Evolutionary conservation across 2,113 vertebrate genomes (phyloP).

Genomic region (Lanius ludovicianus): DNA sequence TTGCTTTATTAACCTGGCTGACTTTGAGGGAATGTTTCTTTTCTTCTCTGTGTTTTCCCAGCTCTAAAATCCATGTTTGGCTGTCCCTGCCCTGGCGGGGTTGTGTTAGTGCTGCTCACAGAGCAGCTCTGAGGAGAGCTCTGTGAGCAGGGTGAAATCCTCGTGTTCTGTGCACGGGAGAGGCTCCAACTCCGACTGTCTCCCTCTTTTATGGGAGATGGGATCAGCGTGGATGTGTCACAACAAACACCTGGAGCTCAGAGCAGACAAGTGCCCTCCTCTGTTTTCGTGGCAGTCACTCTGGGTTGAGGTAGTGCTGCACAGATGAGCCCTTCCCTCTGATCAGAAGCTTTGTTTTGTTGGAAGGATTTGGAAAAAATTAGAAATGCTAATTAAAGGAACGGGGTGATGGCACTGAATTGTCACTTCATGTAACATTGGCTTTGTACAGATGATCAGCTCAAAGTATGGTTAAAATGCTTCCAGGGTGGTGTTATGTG

Average conservation of each 20-base stretch:
- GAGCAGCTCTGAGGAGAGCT: not conserved
- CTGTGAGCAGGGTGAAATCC: not conserved
- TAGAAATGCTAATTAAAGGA: constrained; percentile 12
- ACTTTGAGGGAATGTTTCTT: constrained; percentile 39
- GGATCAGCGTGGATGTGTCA: not conserved
- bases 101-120: not conserved
- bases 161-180: not conserved
- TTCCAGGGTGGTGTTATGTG: not conserved
- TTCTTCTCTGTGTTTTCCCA: constrained; percentile 31
- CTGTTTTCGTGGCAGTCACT: not conserved
- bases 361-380: constrained; percentile 13
- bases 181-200: not conserved
- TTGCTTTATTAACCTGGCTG: constrained; percentile 63
- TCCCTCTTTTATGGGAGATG: not conserved
- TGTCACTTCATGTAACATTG: not conserved
- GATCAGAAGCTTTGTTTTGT: not conserved
- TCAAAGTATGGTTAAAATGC: not conserved
- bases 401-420: not conserved
- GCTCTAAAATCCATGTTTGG: not conserved
- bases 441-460: not conserved
- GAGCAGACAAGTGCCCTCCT: not conserved
- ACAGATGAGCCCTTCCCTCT: not conserved
- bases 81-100: not conserved
- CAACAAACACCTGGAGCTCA: not conserved
- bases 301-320: not conserved